These are phyloP conservation scores for Sakesphorus luctuosus DNA, from an alignment of 2,113 vertebrate species.

Conservation along the genomic window DNA sequence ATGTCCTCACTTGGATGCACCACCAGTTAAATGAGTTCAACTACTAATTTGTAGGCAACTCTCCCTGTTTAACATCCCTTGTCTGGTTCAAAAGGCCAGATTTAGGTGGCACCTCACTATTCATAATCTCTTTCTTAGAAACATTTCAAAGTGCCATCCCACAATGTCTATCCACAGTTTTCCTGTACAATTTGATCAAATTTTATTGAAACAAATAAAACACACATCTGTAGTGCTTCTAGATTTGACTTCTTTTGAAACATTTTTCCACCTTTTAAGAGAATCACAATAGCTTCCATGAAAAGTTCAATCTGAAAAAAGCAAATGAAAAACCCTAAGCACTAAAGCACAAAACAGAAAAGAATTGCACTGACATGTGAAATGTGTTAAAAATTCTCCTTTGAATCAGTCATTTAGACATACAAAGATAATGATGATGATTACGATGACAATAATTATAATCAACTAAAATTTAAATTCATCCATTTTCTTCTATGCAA, in stretches of 20 bases:
- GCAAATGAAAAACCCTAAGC: slow-evolving; percentile 46
- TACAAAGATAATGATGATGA: slow-evolving; percentile 73
- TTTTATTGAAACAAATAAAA: background rate
- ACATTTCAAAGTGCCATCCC: background rate
- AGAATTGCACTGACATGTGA: slow-evolving; percentile 66
- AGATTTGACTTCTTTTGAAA: slow-evolving; percentile 46
- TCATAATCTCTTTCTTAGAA: background rate
- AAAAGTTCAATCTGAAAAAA: slow-evolving; percentile 68
- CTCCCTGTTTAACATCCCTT: background rate
- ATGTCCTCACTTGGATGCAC: background rate
- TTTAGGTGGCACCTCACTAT: background rate
- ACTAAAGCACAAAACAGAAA: slow-evolving; percentile 50
- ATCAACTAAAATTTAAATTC: slow-evolving; percentile 73
- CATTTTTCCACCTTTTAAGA: slow-evolving; percentile 16
- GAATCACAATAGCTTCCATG: slow-evolving; percentile 52
- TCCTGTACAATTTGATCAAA: background rate
- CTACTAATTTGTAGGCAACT: background rate
- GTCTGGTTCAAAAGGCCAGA: background rate
- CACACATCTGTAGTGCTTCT: background rate
- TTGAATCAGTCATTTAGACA: slow-evolving; percentile 68
- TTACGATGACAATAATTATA: slow-evolving; percentile 73
- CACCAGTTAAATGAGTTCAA: background rate
- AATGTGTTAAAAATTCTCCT: slow-evolving; percentile 63
- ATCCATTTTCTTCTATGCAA: slow-evolving; percentile 67
- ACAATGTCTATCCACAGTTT: background rate